A percentile compares a stretch with the other conserved stretches of the same genome.
Evolutionary conservation across 1,140 invertebrate species (phyloP).

Genomic region (Aporrectodea caliginosa): DNA sequence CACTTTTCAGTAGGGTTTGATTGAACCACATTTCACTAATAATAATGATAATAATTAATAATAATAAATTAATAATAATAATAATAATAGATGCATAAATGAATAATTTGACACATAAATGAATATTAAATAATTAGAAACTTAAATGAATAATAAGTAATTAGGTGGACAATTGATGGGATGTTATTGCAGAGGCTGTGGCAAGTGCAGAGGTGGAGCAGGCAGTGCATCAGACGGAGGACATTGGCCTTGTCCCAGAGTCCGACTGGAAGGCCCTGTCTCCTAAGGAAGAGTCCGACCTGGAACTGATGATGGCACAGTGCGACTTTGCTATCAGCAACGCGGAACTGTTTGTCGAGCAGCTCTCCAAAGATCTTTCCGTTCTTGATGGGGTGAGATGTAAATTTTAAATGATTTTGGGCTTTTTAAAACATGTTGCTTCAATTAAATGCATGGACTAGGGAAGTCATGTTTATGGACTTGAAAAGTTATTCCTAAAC

Average conservation of each 20-base stretch:
- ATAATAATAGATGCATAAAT: no score
- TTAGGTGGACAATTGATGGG: background rate
- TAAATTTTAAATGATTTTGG: no score
- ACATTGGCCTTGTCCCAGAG: background rate
- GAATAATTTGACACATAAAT: no score
- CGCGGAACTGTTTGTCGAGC: conserved; percentile 80
- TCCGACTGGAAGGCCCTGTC: conserved; percentile 77
- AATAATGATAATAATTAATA: no score
- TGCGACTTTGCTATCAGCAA: conserved; percentile 78
- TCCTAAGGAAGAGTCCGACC: conserved; percentile 73
- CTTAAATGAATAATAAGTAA: no score
- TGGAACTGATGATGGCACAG: conserved; percentile 68
- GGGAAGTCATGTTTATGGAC: no score
- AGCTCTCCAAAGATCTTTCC: conserved; percentile 73
- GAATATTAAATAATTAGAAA: no score
- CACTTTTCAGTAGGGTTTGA: no score
- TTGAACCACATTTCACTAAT: no score
- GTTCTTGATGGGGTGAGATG: conserved; percentile 72
- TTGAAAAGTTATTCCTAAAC: no score
- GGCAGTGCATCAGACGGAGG: conserved; percentile 11
- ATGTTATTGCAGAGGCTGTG: conserved; percentile 4
- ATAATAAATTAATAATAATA: background rate
- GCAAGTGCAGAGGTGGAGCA: conserved; percentile 16
- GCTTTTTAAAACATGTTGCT: no score
- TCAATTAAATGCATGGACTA: no score